Conservation (phyloP, 2,113 vertebrate species). For the Sturnira hondurensis region DNA sequence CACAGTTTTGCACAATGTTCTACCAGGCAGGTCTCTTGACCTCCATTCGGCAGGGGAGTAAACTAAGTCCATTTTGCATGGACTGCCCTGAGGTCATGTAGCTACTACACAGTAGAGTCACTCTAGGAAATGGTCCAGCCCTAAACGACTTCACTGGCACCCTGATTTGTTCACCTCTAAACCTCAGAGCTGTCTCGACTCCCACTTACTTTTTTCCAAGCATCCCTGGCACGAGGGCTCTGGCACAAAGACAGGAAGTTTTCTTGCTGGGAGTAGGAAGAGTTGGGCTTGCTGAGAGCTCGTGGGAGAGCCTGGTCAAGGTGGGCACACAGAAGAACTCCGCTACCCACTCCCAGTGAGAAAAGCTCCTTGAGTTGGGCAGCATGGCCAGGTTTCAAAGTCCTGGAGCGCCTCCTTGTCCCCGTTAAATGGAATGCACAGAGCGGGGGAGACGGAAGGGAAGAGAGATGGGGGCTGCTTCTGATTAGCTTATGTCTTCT, state of each 20-base stretch:
- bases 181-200: not conserved
- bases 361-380: not conserved
- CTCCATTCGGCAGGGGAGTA: not conserved
- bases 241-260: not conserved
- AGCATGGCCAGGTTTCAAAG: not conserved
- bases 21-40: not conserved
- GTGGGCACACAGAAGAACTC: not conserved
- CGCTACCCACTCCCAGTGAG: not conserved
- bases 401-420: not conserved
- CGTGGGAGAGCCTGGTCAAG: not conserved
- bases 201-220: not conserved
- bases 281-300: not conserved
- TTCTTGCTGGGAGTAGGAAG: not conserved
- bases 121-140: not conserved
- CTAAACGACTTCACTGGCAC: not conserved
- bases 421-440: not conserved
- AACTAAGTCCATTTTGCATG: not conserved
- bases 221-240: not conserved
- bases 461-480: conserved; percentile 44
- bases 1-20: too few species aligned
- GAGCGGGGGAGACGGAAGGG: not conserved
- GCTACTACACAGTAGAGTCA: too few species aligned
- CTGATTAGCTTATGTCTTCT: conserved; percentile 42
- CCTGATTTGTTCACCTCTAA: not conserved
- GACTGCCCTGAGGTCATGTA: not conserved